phyloP scores from a whole-genome alignment of 2,888 invertebrate species.

The Petrolisthes manimaculis region DNA sequence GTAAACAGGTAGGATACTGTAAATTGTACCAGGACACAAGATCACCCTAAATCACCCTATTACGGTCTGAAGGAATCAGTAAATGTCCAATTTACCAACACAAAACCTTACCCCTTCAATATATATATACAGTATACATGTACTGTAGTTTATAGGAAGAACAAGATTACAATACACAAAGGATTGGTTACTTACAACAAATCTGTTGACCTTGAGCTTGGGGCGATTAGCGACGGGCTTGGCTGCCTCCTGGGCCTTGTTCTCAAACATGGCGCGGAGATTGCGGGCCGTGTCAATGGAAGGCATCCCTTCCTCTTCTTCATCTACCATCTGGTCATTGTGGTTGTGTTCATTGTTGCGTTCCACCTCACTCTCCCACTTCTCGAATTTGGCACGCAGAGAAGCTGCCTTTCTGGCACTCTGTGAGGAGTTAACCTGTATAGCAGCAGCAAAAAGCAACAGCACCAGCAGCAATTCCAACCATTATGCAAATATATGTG shows the following conservation, averaged over 20 bases:
- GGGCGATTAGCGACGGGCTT: slow-evolving; percentile 54
- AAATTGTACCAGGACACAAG: no score
- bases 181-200: slow-evolving; percentile 59
- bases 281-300: slow-evolving; percentile 68
- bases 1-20: no score
- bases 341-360: slow-evolving; percentile 55
- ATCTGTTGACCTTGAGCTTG: slow-evolving; percentile 65
- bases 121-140: no score
- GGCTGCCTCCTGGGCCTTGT: slow-evolving; percentile 63
- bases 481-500: slow-evolving; percentile 1
- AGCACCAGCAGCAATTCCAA: slow-evolving; percentile 35
- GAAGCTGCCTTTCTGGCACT: slow-evolving; percentile 64
- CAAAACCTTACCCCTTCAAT: no score
- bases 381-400: slow-evolving; percentile 88
- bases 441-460: slow-evolving; percentile 37
- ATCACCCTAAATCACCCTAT: no score
- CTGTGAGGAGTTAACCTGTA: slow-evolving; percentile 61
- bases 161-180: not conserved
- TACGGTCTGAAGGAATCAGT: no score
- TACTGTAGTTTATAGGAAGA: no score
- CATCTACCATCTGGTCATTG: slow-evolving; percentile 25
- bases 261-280: slow-evolving; percentile 87
- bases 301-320: slow-evolving; percentile 63
- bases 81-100: no score
- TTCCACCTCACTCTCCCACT: slow-evolving; percentile 77